Conservation (phyloP, 2,113 vertebrate genomes). For the Myrmecobius fasciatus region DNA sequence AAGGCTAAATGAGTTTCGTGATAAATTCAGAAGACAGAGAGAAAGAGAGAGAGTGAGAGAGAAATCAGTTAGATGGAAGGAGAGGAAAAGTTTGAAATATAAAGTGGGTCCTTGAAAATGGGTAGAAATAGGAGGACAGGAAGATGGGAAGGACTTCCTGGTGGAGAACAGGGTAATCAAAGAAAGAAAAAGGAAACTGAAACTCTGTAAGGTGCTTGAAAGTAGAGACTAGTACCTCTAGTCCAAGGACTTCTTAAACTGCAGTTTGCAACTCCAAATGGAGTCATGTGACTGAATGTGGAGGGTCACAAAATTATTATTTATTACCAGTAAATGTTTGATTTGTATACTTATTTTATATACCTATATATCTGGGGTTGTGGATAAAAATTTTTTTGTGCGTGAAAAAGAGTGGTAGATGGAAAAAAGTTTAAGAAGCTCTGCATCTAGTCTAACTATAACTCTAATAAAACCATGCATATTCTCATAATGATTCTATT, state of each 20-base stretch:
- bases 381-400: too few relatives aligned
- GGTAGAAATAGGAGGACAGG: neutral
- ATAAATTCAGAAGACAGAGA: neutral
- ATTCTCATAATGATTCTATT: neutral
- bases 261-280: too few relatives aligned
- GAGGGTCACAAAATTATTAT: too few relatives aligned
- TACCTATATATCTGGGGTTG: too few relatives aligned
- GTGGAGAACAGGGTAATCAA: neutral
- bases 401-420: too few relatives aligned
- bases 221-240: neutral
- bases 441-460: neutral
- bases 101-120: neutral
- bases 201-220: neutral
- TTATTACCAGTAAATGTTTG: too few relatives aligned
- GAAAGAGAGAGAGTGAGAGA: too few relatives aligned
- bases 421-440: too few relatives aligned
- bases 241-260: too few relatives aligned
- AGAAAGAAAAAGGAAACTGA: neutral
- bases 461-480: neutral
- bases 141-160: neutral
- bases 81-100: neutral
- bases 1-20: neutral
- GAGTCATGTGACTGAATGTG: too few relatives aligned
- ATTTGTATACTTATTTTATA: too few relatives aligned
- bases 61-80: neutral